These are phyloP conservation scores for Axea sp. DNA, from an alignment of 2,888 invertebrate genomes.

Conservation along the genomic window DNA sequence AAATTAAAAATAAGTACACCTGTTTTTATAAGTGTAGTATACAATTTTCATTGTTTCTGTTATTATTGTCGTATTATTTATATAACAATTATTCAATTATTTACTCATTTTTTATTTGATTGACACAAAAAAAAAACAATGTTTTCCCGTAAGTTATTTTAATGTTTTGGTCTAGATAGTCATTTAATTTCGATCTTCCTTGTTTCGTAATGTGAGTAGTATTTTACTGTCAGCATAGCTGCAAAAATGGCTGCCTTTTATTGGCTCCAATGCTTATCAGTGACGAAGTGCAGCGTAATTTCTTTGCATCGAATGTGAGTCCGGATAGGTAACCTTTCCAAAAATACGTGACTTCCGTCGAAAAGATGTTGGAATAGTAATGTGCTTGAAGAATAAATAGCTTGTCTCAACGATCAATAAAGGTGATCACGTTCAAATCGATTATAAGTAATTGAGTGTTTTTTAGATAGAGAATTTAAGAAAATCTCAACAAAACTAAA, in stretches of 20 bases:
- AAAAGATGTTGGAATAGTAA: slow-evolving; percentile 57
- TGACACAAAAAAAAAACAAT: no score
- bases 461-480: no score
- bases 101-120: no score
- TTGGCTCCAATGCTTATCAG: slow-evolving; percentile 59
- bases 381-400: slow-evolving; percentile 53
- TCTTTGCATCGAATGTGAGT: slow-evolving; percentile 60
- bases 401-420: slow-evolving; percentile 44
- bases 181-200: slow-evolving; percentile 44
- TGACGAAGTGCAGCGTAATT: slow-evolving; percentile 57
- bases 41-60: no score
- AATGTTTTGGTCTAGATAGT: slow-evolving; percentile 32
- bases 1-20: no score
- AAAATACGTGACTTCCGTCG: slow-evolving; percentile 58
- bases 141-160: no score
- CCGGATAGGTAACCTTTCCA: slow-evolving; percentile 58
- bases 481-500: no score
- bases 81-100: no score
- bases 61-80: no score
- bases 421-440: slow-evolving; percentile 11
- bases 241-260: slow-evolving; percentile 59
- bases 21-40: no score
- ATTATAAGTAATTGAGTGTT: no score
- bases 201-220: slow-evolving; percentile 47
- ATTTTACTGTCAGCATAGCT: slow-evolving; percentile 46